phyloP scores from a whole-genome alignment of 2,888 invertebrate genomes.

The Noctua comes region DNA sequence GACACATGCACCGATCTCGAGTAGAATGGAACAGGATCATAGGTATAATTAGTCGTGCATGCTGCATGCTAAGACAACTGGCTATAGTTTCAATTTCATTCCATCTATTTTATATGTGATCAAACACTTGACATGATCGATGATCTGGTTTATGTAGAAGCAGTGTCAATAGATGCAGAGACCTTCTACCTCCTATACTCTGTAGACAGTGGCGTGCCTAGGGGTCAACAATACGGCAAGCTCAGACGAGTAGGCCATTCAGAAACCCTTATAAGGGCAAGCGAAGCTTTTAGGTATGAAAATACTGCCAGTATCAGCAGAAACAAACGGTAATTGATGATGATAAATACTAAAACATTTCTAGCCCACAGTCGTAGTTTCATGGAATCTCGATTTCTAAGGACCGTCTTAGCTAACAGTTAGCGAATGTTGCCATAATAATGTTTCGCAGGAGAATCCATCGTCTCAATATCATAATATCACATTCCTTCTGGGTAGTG shows the following conservation, averaged over 20 bases:
- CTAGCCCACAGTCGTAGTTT: constrained; percentile 7
- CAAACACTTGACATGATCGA: neutral
- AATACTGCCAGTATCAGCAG: neutral
- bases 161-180: neutral
- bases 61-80: neutral
- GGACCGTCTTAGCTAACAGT: constrained; percentile 15
- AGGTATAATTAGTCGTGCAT: neutral
- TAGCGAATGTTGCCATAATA: constrained; percentile 40
- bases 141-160: neutral
- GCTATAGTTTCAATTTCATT: too few species aligned
- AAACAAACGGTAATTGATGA: neutral
- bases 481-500: constrained; percentile 19
- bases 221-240: neutral
- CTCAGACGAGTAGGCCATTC: neutral
- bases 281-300: neutral
- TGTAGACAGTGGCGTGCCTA: too few species aligned
- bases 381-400: constrained; percentile 22
- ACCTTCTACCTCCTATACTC: neutral
- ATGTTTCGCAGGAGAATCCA: neutral
- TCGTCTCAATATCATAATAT: constrained; percentile 30
- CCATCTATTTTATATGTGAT: too few species aligned
- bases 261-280: too few species aligned
- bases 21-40: neutral
- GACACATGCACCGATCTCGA: neutral
- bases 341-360: constrained; percentile 7